A percentile compares a stretch with the other conserved stretches of the same genome.
These are phyloP conservation scores for Rhinolophus sinicus DNA, from an alignment of 2,113 vertebrate genomes.

Conservation along the genomic window DNA sequence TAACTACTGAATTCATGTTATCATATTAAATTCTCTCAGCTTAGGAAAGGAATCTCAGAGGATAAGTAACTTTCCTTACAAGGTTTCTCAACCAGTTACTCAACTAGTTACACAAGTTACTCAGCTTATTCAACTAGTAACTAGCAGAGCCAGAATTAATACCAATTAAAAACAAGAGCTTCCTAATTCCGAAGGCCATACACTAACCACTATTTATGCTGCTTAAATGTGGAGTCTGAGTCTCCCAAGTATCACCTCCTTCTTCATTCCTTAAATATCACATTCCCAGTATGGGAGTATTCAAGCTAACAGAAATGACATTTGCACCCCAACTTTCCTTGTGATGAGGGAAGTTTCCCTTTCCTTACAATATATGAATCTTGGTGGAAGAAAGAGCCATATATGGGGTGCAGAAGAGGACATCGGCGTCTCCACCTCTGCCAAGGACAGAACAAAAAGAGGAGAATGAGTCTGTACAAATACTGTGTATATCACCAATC, in stretches of 20 bases:
- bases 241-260: background rate
- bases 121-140: background rate
- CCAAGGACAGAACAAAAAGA: too few relatives aligned
- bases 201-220: background rate
- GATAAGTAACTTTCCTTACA: background rate
- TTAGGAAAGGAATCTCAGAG: background rate
- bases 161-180: background rate
- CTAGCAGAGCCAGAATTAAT: background rate
- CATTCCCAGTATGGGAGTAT: background rate
- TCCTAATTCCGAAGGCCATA: background rate
- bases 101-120: background rate
- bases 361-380: background rate
- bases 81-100: background rate
- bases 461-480: background rate
- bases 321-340: background rate
- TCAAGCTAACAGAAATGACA: background rate
- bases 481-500: fast-evolving
- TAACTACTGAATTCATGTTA: background rate
- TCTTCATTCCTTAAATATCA: background rate
- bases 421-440: background rate
- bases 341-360: background rate
- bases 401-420: fast-evolving
- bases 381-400: background rate
- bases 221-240: background rate
- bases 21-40: background rate